Evolutionary conservation across 2,888 invertebrate genomes (phyloP).

Genomic region (Euzophera pinguis): DNA sequence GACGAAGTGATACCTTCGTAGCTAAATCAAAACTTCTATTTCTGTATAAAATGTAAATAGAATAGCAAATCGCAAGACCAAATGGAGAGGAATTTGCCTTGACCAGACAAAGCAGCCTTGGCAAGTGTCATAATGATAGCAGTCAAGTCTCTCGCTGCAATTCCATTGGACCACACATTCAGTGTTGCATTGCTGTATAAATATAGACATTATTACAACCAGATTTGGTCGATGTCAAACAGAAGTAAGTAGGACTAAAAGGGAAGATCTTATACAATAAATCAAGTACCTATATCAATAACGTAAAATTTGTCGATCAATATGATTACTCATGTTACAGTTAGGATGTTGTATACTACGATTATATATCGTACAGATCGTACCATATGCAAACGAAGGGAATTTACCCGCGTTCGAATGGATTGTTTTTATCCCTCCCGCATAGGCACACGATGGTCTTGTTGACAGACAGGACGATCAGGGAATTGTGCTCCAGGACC

Average conservation of each 20-base stretch:
- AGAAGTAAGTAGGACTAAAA: too few species aligned
- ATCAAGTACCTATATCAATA: too few species aligned
- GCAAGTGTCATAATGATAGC: slow-evolving; percentile 45
- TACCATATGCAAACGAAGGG: slow-evolving; percentile 45
- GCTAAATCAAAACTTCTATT: slow-evolving; percentile 38
- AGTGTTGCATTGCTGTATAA: not conserved
- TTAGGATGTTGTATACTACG: not conserved
- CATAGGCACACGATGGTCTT: slow-evolving; percentile 78
- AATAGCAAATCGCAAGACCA: slow-evolving; percentile 32
- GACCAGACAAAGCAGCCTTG: slow-evolving; percentile 64
- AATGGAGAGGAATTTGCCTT: slow-evolving; percentile 56
- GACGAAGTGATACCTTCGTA: slow-evolving; percentile 33
- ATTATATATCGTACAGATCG: slow-evolving; percentile 30
- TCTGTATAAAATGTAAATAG: slow-evolving; percentile 27
- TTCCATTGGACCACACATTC: not conserved
- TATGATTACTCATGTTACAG: not conserved
- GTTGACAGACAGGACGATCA: slow-evolving; percentile 74
- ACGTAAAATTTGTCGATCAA: not conserved
- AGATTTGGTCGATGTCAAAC: not conserved
- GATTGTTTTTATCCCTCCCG: slow-evolving; percentile 68
- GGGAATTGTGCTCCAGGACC: slow-evolving; percentile 73
- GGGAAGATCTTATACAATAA: too few species aligned
- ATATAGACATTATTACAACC: not conserved
- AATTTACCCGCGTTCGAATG: slow-evolving; percentile 77
- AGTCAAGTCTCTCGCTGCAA: slow-evolving; percentile 40